These are phyloP conservation scores for Microchrysa polita DNA, from an alignment of 2,888 invertebrate species.

Conservation along the genomic window DNA sequence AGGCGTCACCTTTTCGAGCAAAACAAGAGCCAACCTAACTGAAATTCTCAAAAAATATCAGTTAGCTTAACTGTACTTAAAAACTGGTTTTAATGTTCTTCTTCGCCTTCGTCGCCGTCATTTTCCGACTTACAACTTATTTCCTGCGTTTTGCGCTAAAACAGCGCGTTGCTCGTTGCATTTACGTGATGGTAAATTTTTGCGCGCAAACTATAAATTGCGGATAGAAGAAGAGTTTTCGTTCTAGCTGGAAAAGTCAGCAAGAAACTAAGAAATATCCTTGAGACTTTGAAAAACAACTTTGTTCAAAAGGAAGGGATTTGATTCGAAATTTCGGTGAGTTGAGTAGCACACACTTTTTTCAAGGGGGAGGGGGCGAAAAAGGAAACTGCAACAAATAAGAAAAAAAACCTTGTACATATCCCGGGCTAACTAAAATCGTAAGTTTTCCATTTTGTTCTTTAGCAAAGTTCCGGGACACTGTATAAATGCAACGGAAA, in stretches of 20 bases:
- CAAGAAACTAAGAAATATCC: background rate
- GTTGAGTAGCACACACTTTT: too few species aligned
- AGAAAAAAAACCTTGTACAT: too few species aligned
- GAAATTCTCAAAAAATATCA: background rate
- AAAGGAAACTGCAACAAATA: too few species aligned
- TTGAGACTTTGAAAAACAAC: too few species aligned
- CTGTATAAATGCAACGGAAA: too few species aligned
- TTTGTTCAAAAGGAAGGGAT: too few species aligned
- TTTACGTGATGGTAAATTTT: background rate
- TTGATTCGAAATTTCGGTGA: too few species aligned
- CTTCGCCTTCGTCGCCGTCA: too few species aligned
- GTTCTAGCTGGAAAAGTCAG: too few species aligned
- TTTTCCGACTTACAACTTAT: background rate
- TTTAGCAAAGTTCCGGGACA: constrained; percentile 14
- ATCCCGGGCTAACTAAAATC: background rate
- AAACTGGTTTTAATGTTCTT: background rate
- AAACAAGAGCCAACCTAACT: background rate
- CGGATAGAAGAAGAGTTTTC: background rate
- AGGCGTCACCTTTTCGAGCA: background rate
- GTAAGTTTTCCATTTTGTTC: constrained; percentile 27
- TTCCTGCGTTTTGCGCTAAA: background rate
- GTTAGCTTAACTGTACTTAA: background rate
- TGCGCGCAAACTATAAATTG: constrained; percentile 8
- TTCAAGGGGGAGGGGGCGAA: too few species aligned
- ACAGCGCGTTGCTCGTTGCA: too few species aligned